phyloP scores from a whole-genome alignment of 2,113 vertebrate genomes.

The Semicossyphus pulcher region DNA sequence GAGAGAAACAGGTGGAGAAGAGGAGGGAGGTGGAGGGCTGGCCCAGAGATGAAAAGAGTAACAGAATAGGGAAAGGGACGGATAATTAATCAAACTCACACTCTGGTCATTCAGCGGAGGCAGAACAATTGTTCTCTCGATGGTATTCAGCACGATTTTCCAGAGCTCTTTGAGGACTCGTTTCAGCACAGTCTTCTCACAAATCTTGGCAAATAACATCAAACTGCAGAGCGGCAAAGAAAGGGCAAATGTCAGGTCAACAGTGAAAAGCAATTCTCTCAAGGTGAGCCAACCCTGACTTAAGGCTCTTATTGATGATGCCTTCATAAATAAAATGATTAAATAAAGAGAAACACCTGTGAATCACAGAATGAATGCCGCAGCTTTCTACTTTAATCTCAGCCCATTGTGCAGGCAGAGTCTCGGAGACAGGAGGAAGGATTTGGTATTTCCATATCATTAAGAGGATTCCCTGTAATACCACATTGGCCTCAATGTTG shows the following conservation, averaged over 20 bases:
- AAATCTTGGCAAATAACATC: slow-evolving; percentile 97
- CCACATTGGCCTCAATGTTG: slow-evolving; percentile 77
- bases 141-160: slow-evolving; percentile 96
- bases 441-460: slow-evolving; percentile 79
- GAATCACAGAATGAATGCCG: slow-evolving; percentile 43
- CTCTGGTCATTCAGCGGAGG: slow-evolving; percentile 94
- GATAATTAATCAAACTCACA: slow-evolving; percentile 83
- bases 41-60: slow-evolving; percentile 1
- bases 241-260: slow-evolving; percentile 41
- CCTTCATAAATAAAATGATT: slow-evolving; percentile 40
- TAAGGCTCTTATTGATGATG: slow-evolving; percentile 15
- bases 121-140: slow-evolving; percentile 95
- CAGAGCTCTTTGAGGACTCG: slow-evolving; percentile 96
- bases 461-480: slow-evolving; percentile 81
- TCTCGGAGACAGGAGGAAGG: slow-evolving; percentile 68
- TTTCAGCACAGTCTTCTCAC: slow-evolving; percentile 98
- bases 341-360: slow-evolving; percentile 51
- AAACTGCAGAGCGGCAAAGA: slow-evolving; percentile 84
- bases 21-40: slow-evolving; percentile 25
- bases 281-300: slow-evolving; percentile 1
- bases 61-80: slow-evolving; percentile 3
- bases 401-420: slow-evolving; percentile 55
- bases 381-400: slow-evolving; percentile 66
- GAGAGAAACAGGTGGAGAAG: slow-evolving; percentile 37
- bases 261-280: slow-evolving; percentile 2